A percentile compares a stretch with the other conserved stretches of the same genome.
phyloP scores from a whole-genome alignment of 2,113 vertebrate genomes.

The Edolisoma coerulescens region DNA sequence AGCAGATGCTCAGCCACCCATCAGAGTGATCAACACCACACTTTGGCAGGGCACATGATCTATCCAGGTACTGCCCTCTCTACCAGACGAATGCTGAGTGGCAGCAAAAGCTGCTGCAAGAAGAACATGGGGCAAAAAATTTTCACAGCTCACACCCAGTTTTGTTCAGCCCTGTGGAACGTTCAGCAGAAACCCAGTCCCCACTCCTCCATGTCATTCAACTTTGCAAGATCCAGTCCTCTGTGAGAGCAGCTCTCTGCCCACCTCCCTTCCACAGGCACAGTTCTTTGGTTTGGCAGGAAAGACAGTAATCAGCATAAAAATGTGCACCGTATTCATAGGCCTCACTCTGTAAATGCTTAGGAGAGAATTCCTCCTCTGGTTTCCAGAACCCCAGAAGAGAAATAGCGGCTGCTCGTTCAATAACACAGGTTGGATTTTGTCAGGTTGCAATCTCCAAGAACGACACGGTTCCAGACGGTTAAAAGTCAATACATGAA shows the following conservation, averaged over 20 bases:
- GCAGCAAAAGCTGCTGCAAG: not conserved
- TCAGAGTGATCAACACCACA: not conserved
- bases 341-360: not conserved
- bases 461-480: not conserved
- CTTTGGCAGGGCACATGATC: not conserved
- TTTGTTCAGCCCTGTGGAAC: not conserved
- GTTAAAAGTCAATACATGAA: constrained; percentile 49
- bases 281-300: not conserved
- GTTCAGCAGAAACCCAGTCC: not conserved
- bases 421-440: not conserved
- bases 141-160: not conserved
- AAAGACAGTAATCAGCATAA: not conserved
- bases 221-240: not conserved
- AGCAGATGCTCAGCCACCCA: not conserved
- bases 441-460: constrained; percentile 11
- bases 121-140: not conserved
- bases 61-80: not conserved
- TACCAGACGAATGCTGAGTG: rapidly evolving
- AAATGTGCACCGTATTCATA: constrained; percentile 1
- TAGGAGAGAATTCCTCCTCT: not conserved
- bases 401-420: not conserved
- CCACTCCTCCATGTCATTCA: rapidly evolving
- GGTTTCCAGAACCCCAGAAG: constrained; percentile 1
- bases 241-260: not conserved
- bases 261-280: not conserved